Evolutionary conservation across 1,140 invertebrate genomes (phyloP), one percentile per base, ranked within the genome.

Genomic region (Drosophila repletoides): DNA sequence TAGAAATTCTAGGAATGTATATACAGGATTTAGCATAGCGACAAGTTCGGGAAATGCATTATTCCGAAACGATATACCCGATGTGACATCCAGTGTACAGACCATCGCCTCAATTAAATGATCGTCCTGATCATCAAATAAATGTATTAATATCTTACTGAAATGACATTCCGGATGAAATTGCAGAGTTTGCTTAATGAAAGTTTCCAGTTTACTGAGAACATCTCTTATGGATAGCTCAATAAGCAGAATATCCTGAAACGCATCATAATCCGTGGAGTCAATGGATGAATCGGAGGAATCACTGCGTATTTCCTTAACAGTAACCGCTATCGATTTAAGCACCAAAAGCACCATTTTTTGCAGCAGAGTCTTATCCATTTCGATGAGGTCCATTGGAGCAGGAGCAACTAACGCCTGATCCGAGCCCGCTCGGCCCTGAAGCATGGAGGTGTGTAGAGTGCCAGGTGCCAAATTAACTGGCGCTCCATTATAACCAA

Each of bases 101-200:
- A 97, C 95, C 95, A 98, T 96, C n/a, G 95, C 95, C 91, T 97
- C 97, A 17, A 97, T 95, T 46, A 98, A 89, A 71, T 96, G 96
- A 89, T 98, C 96, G 88, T 98, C 96, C 90, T 97, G 96, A 91
- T 97, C 96, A 69, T 94, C 94, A 84, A 98, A 97, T 33, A 98
- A 91, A 86, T 96, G 95, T 34, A 97, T 95, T 46, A 97, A 92
- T 92, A 96, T 97, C 90, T 97, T 96, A 5, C 95, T 95, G 46
- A 97, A 93, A 17, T 95, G 94, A 69, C 95, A 95, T 89, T 97
- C 95, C 2, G 96, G 96, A 91, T 97, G 95, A 88, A 96, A 97
- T 48, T 96, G 95, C 67, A 97, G 91, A 26, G 95, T 92, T 36
- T 94, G 92, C 84, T 97, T 96, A 1, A 97, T 94, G 87, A 96